These are phyloP conservation scores for Siniperca undulata DNA, from an alignment of 2,797 vertebrate genomes.

Conservation along the genomic window DNA sequence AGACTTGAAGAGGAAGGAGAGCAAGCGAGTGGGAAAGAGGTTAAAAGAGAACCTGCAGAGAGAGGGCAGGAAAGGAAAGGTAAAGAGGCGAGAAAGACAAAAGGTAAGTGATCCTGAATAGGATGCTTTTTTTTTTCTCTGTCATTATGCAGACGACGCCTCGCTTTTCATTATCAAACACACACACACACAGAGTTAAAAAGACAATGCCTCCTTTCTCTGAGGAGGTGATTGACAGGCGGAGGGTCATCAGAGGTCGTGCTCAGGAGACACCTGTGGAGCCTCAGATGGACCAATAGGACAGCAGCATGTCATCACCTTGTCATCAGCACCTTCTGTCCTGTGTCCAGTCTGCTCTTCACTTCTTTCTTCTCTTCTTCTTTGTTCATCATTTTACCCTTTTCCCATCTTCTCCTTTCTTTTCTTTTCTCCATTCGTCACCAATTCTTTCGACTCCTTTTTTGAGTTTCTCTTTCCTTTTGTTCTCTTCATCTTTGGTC, in stretches of 20 bases:
- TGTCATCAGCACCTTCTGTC: slow-evolving; percentile 30
- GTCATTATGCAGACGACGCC: slow-evolving; percentile 44
- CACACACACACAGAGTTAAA: slow-evolving; percentile 8
- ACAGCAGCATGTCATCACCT: slow-evolving; percentile 36
- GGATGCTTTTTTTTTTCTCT: background rate
- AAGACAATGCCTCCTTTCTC: slow-evolving; percentile 77
- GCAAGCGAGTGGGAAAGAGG: background rate
- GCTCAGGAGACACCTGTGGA: slow-evolving; percentile 62
- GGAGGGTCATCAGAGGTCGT: slow-evolving; percentile 60
- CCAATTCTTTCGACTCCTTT: too few species aligned
- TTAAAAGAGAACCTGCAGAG: background rate
- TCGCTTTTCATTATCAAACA: slow-evolving; percentile 25
- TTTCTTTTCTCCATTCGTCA: too few species aligned
- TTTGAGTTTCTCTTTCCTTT: background rate
- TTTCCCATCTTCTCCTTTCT: background rate
- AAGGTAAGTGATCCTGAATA: background rate
- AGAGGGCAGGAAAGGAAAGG: background rate
- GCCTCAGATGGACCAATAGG: slow-evolving; percentile 47
- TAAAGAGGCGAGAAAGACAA: too few species aligned
- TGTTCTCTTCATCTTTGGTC: background rate
- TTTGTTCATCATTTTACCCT: slow-evolving; percentile 10
- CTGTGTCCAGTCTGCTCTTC: slow-evolving; percentile 2
- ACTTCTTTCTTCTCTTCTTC: slow-evolving; percentile 15
- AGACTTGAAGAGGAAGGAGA: background rate
- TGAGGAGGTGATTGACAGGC: slow-evolving; percentile 61